Base-by-base conservation (phyloP, 2,888 invertebrate genomes). In the Tholera decimalis region DNA sequence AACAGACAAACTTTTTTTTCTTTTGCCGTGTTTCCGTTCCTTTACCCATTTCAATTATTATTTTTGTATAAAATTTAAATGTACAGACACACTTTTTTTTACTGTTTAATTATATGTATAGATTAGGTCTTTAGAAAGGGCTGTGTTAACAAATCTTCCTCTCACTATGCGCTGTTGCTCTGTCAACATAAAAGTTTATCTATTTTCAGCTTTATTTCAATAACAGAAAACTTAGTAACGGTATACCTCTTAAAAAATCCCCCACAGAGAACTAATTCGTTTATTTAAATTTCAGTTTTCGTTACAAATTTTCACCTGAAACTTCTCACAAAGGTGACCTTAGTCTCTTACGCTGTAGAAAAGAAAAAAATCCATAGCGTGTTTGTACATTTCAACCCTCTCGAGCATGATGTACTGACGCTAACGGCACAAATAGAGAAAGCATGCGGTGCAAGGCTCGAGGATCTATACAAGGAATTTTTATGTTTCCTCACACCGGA, bases 391-490 rank as follows among this genome's bases (percentile, higher is more conserved):
- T 95, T 93, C 75, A 83, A 92, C 22, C 62, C 79, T 0, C 71
- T 86, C 2, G 41, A 41, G 0, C 86, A 84, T 1, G 85, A 90
- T 44, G 89, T 91, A 0, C 8, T 87, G 1, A 9, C 30, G 0
- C 68, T 95, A 0, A 85, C 88, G 0, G 64, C 68, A 0, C 46
- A 84, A 0, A 18, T 95, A 0, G 84, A 83, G 22, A 78, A 80
- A 3, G 58, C 77, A 0, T 88, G 88, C 6, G 83, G 80, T 0
- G 73, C 77, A 0, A 91, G 90, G 0, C 71, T 92, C 1, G 61
- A 88, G 0, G 92, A 93, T 9, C 37, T 93, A 28, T 92, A 89
- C 43, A 89, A 86, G 11, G 95, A 95, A 35, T 94, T 95, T 64
- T 18, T 93, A 0, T 88, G 87, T 0, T 93, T 94, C 61, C 83